Conservation (phyloP, 1,140 invertebrate species). For the Drosophila persimilis region DNA sequence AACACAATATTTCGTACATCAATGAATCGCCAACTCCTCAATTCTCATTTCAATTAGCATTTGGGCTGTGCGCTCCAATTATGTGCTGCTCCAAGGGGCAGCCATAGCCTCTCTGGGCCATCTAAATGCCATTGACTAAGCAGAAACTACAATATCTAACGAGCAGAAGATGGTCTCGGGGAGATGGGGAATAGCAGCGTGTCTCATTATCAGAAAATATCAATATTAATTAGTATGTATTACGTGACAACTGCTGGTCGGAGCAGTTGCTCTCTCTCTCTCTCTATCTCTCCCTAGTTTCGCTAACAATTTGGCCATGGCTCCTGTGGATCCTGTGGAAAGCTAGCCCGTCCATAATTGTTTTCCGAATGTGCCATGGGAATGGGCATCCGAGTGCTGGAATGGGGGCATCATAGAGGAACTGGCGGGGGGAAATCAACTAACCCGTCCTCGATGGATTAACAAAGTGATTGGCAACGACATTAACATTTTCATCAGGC, state of each 20-base stretch:
- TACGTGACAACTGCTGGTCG: slow-evolving; percentile 67
- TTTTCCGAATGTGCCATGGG: slow-evolving; percentile 61
- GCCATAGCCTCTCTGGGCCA: slow-evolving; percentile 35
- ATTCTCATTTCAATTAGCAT: slow-evolving; percentile 52
- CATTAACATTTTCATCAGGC: slow-evolving; percentile 81
- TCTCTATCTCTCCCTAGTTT: slow-evolving; percentile 28
- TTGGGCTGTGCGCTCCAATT: slow-evolving; percentile 17
- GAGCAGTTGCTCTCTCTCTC: too few relatives aligned
- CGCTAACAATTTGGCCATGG: slow-evolving; percentile 42
- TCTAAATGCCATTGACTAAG: slow-evolving; percentile 69
- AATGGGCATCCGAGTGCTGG: background rate
- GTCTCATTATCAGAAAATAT: slow-evolving; percentile 65
- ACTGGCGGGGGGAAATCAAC: slow-evolving; percentile 53
- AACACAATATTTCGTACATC: background rate
- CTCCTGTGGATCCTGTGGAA: slow-evolving; percentile 20
- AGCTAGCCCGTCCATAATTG: slow-evolving; percentile 63
- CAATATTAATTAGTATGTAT: slow-evolving; percentile 80
- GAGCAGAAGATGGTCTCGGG: slow-evolving; percentile 11
- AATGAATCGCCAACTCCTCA: slow-evolving; percentile 20
- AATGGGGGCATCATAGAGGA: background rate
- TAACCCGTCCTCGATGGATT: slow-evolving; percentile 60
- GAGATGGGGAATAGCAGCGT: background rate
- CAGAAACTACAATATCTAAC: slow-evolving; percentile 60
- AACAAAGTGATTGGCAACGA: slow-evolving; percentile 79
- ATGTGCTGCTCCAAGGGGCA: slow-evolving; percentile 8